Percentiles rank a stretch among this genome's conserved stretches.
Evolutionary conservation across 2,113 vertebrate species (phyloP).

Genomic region (Panthera uncia): DNA sequence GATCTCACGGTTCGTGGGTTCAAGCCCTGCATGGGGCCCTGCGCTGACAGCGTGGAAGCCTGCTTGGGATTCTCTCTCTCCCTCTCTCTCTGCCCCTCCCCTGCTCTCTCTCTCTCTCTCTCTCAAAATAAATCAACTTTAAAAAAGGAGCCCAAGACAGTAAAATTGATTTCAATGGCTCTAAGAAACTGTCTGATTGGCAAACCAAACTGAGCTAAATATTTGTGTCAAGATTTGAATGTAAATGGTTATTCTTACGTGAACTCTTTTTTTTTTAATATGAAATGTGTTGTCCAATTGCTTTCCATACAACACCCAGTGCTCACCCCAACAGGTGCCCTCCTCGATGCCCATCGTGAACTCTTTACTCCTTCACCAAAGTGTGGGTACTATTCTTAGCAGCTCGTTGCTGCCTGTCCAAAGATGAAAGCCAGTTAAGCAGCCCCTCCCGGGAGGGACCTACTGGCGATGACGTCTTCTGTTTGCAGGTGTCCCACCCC

Average conservation of each 20-base stretch:
- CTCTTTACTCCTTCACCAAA: background rate
- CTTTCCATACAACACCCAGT: too few relatives aligned
- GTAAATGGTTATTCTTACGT: background rate
- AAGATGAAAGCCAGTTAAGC: background rate
- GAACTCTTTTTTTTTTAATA: background rate
- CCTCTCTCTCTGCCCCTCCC: too few relatives aligned
- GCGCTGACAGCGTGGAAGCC: too few relatives aligned
- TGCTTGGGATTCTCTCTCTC: too few relatives aligned
- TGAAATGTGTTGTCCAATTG: too few relatives aligned
- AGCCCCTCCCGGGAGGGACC: background rate
- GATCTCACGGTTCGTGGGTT: too few relatives aligned
- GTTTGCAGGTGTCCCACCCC: background rate
- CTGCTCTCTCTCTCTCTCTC: too few relatives aligned
- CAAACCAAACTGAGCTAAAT: background rate
- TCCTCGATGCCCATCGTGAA: too few relatives aligned
- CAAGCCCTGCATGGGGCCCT: too few relatives aligned
- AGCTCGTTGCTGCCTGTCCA: background rate
- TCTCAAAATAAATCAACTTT: background rate
- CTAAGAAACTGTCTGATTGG: background rate
- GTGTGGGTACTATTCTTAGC: background rate
- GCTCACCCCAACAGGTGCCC: too few relatives aligned
- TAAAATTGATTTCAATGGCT: background rate
- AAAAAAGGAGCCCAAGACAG: background rate
- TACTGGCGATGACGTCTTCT: fast-evolving
- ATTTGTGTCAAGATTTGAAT: background rate